Conservation (phyloP, 37 sponge, comb jelly and placozoan genomes). For the Dysidea cf. avara region DNA sequence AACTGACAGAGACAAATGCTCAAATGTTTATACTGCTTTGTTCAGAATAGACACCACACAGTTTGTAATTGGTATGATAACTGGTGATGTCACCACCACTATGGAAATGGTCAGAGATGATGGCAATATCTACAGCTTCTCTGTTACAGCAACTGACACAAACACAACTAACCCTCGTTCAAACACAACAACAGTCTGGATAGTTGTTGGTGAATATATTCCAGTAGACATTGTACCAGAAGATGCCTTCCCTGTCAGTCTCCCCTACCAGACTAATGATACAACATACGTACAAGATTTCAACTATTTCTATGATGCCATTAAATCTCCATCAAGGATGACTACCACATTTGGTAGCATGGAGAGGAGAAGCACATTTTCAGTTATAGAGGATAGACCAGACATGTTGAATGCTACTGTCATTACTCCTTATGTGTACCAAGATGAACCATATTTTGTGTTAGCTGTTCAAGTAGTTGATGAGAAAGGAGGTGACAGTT, state of each 20-base stretch:
- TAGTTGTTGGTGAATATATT: conserved; percentile 57
- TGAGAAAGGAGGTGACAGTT: conserved; percentile 16
- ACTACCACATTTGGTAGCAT: conserved; percentile 24
- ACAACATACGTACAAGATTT: conserved; percentile 31
- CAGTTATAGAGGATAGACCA: no score
- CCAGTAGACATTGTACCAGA: conserved; percentile 46
- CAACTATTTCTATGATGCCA: conserved; percentile 32
- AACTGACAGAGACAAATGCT: conserved; percentile 58
- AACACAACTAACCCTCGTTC: conserved; percentile 19
- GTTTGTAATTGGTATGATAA: conserved; percentile 14
- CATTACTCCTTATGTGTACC: conserved; percentile 31
- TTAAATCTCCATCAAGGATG: background rate
- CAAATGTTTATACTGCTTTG: conserved; percentile 45
- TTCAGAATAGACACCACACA: background rate
- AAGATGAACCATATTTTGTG: conserved; percentile 10
- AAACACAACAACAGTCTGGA: conserved; percentile 36
- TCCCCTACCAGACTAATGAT: background rate
- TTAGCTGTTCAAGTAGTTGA: conserved; percentile 36
- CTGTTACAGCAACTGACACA: conserved; percentile 44
- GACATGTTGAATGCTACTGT: conserved; percentile 16
- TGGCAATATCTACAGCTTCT: conserved; percentile 20
- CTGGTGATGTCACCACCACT: conserved; percentile 17
- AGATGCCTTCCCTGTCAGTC: conserved; percentile 43
- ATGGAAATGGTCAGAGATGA: conserved; percentile 1
- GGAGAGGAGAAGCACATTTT: background rate